A percentile compares a stretch with the other conserved stretches of the same genome.
These are phyloP conservation scores for Coryphaenoides rupestris DNA, from an alignment of 2,113 vertebrate genomes.

Conservation along the genomic window DNA sequence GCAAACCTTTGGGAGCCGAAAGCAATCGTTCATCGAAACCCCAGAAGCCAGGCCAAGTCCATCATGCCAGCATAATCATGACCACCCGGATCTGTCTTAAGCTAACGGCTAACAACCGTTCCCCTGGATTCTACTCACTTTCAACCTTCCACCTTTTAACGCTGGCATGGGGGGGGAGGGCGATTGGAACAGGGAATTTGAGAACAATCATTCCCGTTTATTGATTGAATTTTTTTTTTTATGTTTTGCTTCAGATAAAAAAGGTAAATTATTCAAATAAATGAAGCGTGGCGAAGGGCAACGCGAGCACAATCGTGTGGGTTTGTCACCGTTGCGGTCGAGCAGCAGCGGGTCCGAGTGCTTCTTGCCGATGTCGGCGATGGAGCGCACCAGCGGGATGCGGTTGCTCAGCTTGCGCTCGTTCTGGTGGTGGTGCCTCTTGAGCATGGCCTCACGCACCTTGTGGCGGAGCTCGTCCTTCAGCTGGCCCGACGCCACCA, in stretches of 20 bases:
- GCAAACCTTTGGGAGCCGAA: conserved; percentile 26
- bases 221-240: no score
- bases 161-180: conserved; percentile 43
- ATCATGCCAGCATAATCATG: conserved; percentile 44
- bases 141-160: conserved; percentile 55
- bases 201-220: neutral
- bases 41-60: conserved; percentile 55
- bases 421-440: conserved; percentile 93
- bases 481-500: conserved; percentile 89
- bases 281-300: conserved; percentile 54
- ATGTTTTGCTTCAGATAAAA: neutral
- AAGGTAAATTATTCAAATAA: no score
- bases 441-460: conserved; percentile 88
- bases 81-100: conserved; percentile 66
- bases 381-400: conserved; percentile 91
- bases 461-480: conserved; percentile 82
- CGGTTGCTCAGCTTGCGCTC: conserved; percentile 91
- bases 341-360: conserved; percentile 96
- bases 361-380: conserved; percentile 99
- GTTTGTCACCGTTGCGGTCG: conserved; percentile 92
- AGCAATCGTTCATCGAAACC: conserved; percentile 40
- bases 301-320: conserved; percentile 47
- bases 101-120: conserved; percentile 5
- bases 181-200: conserved; percentile 29
- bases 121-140: conserved; percentile 56